Conservation (phyloP, 2,888 invertebrate species). For the Cryptus viduatorius region DNA sequence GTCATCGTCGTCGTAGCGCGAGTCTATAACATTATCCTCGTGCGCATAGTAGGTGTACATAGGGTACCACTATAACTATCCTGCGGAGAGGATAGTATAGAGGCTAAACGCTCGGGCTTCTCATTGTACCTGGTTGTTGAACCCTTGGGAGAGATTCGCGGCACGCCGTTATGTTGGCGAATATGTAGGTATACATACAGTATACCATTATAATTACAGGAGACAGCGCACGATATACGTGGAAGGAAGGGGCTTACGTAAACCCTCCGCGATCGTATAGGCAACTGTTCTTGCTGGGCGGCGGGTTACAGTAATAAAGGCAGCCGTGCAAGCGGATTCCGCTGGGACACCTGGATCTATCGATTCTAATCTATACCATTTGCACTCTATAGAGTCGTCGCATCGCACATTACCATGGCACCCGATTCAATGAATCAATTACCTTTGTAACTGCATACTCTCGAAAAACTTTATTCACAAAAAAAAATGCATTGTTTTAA, state of each 20-base stretch:
- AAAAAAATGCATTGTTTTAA: too few species aligned
- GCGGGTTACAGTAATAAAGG: neutral
- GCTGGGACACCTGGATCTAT: conserved; percentile 46
- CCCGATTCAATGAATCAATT: conserved; percentile 3
- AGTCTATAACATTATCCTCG: conserved; percentile 42
- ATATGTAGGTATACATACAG: conserved; percentile 53
- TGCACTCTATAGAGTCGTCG: neutral
- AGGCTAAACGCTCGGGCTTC: conserved; percentile 65
- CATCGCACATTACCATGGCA: neutral
- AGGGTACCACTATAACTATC: conserved; percentile 34
- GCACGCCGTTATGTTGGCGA: conserved; percentile 70
- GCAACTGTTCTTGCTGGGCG: conserved; percentile 52
- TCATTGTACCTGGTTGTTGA: conserved; percentile 82
- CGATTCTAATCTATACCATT: conserved; percentile 19
- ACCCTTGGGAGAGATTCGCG: conserved; percentile 78
- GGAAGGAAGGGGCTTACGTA: conserved; percentile 58
- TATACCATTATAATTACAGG: conserved; percentile 66
- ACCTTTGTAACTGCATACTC: neutral
- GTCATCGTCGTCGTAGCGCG: conserved; percentile 49
- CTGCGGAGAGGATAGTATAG: conserved; percentile 39
- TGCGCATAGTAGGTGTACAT: conserved; percentile 35
- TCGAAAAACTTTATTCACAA: neutral
- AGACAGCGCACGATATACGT: conserved; percentile 51
- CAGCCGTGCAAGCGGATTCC: conserved; percentile 34
- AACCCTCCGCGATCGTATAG: conserved; percentile 39